Evolutionary conservation across 2,888 invertebrate species (phyloP), one percentile per base, ranked within the genome.

Genomic region (Sussaba pulchella): DNA sequence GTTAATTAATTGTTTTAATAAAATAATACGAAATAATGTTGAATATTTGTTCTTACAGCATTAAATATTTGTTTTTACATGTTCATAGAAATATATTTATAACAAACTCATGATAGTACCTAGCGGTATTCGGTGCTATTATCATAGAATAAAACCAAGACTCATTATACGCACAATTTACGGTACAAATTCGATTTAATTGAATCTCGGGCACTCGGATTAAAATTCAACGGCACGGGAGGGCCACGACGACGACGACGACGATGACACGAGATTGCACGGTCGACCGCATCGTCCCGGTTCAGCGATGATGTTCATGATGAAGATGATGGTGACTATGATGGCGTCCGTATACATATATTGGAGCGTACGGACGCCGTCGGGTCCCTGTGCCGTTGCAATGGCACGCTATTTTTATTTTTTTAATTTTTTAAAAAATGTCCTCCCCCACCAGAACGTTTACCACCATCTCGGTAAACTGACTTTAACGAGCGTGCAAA

Each of bases 1-100:
- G 47, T 57, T 64, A 77, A 77, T 50, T 31, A 72, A 50, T 70
- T 71, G 69, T 81, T 83, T 83, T 81, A 81, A 84, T 85, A 86
- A 87, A 88, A 87, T 89, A 86, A 85, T 86, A 88, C 87, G 86
- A 88, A 87, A 86, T 88, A 89, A 88, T 88, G 85, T 89, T 88
- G 89, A 89, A 89, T 89, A 89, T 88, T 87, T 74, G 67, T 76
- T 78, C 77, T 87, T 89, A 89, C 89, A 89, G 31, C 31, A 89
- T 88, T 88, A 89, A 89, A 89, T 89, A 89, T 88, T 87, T 78
- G 63, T 76, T 74, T 81, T 87, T 89, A 89, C 88, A 89, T 88
- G 78, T 88, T 88, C 86, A 89, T 88, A 86, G 81, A 84, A 84
- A 84, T 87, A 87, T 85, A 88, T 87, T 87, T 84, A 86, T 88